Conservation (phyloP, 2,113 vertebrate genomes). For the Hiodon alosoides region DNA sequence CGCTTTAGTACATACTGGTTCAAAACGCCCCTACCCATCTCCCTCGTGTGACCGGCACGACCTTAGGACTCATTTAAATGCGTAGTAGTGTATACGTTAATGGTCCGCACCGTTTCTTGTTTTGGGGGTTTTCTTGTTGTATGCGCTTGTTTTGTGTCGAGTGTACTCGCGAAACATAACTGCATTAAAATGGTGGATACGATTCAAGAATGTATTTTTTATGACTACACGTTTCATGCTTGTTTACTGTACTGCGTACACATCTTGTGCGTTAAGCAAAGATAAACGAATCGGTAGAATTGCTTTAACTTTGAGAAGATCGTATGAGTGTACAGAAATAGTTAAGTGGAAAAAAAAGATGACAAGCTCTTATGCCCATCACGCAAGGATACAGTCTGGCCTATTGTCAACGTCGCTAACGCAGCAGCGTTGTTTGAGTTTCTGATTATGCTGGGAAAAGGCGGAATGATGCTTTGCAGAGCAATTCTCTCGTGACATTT, state of each 20-base stretch:
- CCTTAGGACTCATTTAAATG: neutral
- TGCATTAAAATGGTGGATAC: slow-evolving; percentile 3
- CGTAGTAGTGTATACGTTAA: neutral
- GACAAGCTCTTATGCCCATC: slow-evolving; percentile 15
- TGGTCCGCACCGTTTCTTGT: neutral
- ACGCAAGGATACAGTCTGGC: slow-evolving; percentile 6
- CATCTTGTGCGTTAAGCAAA: neutral
- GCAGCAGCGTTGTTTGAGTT: no score
- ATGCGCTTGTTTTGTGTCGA: neutral
- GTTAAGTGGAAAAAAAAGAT: neutral
- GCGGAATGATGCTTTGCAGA: neutral
- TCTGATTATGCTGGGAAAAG: neutral
- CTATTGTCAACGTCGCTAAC: neutral
- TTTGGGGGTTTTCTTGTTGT: neutral
- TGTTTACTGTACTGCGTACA: neutral
- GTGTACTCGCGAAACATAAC: neutral
- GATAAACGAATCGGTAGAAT: neutral
- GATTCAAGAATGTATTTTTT: neutral
- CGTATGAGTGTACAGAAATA: slow-evolving; percentile 31
- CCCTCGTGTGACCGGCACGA: neutral
- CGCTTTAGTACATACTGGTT: slow-evolving; percentile 13
- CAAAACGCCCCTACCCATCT: neutral
- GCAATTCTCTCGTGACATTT: slow-evolving; percentile 9
- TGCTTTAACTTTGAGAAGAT: slow-evolving; percentile 33
- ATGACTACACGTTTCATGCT: neutral